Evolutionary conservation across 2,888 invertebrate genomes (phyloP), one percentile per base, ranked within the genome.

Genomic region (Andrena marginata): DNA sequence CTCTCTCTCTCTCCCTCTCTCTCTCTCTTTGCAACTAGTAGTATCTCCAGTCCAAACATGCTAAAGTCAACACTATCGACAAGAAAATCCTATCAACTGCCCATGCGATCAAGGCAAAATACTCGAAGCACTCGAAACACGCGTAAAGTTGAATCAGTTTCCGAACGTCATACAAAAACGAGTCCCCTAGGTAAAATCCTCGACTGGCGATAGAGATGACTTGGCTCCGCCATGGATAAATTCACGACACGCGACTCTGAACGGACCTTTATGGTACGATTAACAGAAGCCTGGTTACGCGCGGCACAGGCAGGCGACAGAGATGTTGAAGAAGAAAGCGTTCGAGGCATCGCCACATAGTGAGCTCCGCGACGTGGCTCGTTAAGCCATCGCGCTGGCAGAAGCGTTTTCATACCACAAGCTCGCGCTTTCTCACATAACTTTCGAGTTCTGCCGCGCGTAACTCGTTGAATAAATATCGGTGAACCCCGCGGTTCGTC

Each of bases 191-290:
- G 13, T 42, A 16, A 29, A 54, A 74, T 42, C 49, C 51, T 51
- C 2, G 16, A 51, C 20, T 13, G 42, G 70, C 49, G 63, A 69
- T 31, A 56, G 69, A 78, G 56, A 77, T 29, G 26, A 62, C 62
- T 60, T 26, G 8, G 7, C 23, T 13, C 23, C 16, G 5, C 49
- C 62, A 49, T 29, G 72, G 76, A 81, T 64, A 54, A 72, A 76
- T 82, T 82, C 82, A 68, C 82, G 71, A 51, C 6, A 56, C 77
- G 72, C 68, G 77, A 77, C 68, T 69, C 60, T 65, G 82, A 69
- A 83, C 83, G 83, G 82, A 56, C 49, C 64, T 68, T 56, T 56
- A 70, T 29, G 35, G 60, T 65, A 59, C 59, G n/a, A 62, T 48
- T 10, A 48, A 68, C 8, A 31, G 60, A 56, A 68, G 42, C 29